These are phyloP conservation scores for Ophiothrix spiculata DNA, from an alignment of 35 echinoderm and acorn worm genomes.

Conservation along the genomic window DNA sequence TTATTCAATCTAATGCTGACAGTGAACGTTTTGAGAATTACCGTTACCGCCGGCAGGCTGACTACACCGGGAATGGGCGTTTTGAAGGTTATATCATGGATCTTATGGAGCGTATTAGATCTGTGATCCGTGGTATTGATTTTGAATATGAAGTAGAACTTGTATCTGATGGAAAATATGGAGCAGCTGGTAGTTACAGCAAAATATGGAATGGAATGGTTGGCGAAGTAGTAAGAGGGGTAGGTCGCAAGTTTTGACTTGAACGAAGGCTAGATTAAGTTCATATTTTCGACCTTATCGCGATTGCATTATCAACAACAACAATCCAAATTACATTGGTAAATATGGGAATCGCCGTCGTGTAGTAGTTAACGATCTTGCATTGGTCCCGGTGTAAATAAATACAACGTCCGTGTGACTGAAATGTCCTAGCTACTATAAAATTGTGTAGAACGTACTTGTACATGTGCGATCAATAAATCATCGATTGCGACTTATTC, in stretches of 20 bases:
- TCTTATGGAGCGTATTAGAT: slow-evolving; percentile 48
- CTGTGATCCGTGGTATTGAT: slow-evolving; percentile 56
- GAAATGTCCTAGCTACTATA: no score
- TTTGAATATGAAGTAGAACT: slow-evolving; percentile 86
- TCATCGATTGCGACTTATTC: no score
- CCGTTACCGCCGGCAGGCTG: neutral
- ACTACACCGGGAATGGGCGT: slow-evolving; percentile 65
- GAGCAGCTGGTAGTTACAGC: slow-evolving; percentile 57
- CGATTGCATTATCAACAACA: no score
- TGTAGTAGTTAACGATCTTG: no score
- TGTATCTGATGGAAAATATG: slow-evolving; percentile 62
- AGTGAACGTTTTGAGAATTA: neutral
- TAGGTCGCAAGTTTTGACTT: slow-evolving; percentile 12
- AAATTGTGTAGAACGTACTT: no score
- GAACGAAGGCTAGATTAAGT: no score
- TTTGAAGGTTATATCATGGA: slow-evolving; percentile 89
- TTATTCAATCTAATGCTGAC: neutral
- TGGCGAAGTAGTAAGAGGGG: slow-evolving; percentile 71
- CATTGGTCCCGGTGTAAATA: no score
- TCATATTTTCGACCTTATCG: no score
- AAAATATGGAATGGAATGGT: slow-evolving; percentile 79
- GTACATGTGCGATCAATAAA: no score
- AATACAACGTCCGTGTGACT: no score
- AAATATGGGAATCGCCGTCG: no score
- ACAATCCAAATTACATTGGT: no score